Percentiles rank a stretch among this genome's conserved stretches.
Evolutionary conservation across 2,797 vertebrate species (phyloP).

Genomic region (Brotogeris chrysoptera): DNA sequence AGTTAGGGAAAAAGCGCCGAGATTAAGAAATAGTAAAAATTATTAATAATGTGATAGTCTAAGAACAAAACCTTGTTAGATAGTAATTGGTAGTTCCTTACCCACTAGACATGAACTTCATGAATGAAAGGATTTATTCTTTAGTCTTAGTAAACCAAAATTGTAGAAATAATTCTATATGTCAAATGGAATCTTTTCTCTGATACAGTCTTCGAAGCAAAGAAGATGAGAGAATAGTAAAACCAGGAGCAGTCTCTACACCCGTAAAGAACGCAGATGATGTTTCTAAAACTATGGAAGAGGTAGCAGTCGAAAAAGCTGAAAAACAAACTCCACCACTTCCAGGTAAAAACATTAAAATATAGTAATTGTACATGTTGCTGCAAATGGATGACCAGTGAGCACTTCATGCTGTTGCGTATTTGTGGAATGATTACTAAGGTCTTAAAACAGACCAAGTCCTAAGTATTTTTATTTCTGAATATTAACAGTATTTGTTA

Average conservation of each 20-base stretch:
- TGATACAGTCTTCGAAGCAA: constrained; percentile 87
- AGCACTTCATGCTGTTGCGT: not conserved
- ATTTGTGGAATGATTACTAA: not conserved
- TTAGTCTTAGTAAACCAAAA: not conserved
- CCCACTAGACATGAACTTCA: not conserved
- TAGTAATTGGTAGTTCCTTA: not conserved
- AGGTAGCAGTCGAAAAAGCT: constrained; percentile 76
- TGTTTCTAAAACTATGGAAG: constrained; percentile 83
- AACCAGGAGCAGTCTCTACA: constrained; percentile 86
- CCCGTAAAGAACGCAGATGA: constrained; percentile 89
- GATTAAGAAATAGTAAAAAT: not conserved
- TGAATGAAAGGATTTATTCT: not conserved
- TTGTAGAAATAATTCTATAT: not conserved
- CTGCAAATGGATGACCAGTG: not conserved
- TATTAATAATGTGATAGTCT: not conserved
- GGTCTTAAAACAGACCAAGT: not conserved
- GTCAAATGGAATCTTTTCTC: constrained; percentile 1
- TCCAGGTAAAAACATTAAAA: constrained; percentile 83
- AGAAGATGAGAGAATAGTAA: constrained; percentile 90
- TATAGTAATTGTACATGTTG: not conserved
- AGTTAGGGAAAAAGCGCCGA: not conserved
- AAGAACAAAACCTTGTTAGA: not conserved
- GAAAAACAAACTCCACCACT: constrained; percentile 90
- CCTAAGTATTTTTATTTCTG: not conserved
- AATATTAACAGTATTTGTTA: not conserved